phyloP scores from a whole-genome alignment of 35 echinoderm and acorn worm species.

The Anneissia japonica region DNA sequence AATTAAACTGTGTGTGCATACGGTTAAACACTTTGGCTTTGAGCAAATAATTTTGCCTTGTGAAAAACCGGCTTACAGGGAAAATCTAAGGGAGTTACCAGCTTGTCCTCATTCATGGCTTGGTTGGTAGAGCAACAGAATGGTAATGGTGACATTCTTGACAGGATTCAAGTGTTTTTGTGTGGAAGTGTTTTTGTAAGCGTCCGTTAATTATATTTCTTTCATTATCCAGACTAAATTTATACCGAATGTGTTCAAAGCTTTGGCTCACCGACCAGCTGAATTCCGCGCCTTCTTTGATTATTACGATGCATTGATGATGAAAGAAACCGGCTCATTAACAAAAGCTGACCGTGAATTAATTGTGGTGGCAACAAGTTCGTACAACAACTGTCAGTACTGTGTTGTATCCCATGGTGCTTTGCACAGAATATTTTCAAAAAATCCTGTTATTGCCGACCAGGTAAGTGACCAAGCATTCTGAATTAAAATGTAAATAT shows the following conservation, averaged over 20 bases:
- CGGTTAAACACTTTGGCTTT: too few species aligned
- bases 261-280: constrained; percentile 67
- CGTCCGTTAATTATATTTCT: too few species aligned
- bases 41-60: too few species aligned
- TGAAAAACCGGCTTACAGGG: too few species aligned
- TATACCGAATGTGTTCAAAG: constrained; percentile 92
- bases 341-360: constrained; percentile 94
- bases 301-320: constrained; percentile 80
- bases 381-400: constrained; percentile 83
- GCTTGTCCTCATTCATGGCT: too few species aligned
- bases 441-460: constrained; percentile 72
- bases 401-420: constrained; percentile 86
- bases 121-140: too few species aligned
- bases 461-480: constrained; percentile 51
- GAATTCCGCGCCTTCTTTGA: constrained; percentile 90
- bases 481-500: too few species aligned
- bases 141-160: too few species aligned
- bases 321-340: constrained; percentile 77
- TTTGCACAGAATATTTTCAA: constrained; percentile 82
- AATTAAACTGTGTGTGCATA: too few species aligned
- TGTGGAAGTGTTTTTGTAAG: too few species aligned
- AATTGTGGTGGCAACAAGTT: constrained; percentile 88
- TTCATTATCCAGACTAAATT: constrained; percentile 66
- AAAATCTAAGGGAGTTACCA: too few species aligned
- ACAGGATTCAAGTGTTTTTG: too few species aligned